Evolutionary conservation across 2,797 vertebrate genomes (phyloP).

Genomic region (Mormyrops attenuatus): DNA sequence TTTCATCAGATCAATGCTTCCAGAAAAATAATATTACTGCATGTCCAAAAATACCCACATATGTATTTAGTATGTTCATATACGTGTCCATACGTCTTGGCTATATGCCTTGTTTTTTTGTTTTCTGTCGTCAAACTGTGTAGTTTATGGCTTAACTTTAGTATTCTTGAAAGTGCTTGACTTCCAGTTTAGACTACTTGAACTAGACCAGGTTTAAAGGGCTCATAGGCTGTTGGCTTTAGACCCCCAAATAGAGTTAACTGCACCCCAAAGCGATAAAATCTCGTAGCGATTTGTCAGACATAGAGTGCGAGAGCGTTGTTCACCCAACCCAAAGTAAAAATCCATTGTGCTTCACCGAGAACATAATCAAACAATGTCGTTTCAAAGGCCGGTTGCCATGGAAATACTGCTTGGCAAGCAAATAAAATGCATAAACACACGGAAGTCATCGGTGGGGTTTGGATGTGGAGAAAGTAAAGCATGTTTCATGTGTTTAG

Average conservation of each 20-base stretch:
- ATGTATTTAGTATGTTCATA: background rate
- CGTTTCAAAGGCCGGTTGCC: background rate
- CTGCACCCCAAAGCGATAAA: background rate
- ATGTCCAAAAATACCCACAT: background rate
- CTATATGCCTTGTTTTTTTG: background rate
- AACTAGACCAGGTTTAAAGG: background rate
- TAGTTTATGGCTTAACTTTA: background rate
- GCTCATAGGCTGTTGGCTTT: background rate
- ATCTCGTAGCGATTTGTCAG: background rate
- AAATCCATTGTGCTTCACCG: background rate
- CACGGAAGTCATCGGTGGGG: background rate
- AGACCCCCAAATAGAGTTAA: background rate
- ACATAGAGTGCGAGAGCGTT: background rate
- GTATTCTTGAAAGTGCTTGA: background rate
- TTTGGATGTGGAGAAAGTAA: background rate
- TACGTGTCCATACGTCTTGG: background rate
- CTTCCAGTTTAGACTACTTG: background rate
- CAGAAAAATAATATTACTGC: background rate
- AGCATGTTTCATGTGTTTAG: background rate
- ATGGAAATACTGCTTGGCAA: conserved; percentile 11
- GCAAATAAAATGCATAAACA: background rate
- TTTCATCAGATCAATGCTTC: background rate
- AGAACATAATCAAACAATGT: background rate
- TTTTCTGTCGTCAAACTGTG: background rate
- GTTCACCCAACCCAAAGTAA: background rate